Conservation (phyloP, 2,888 invertebrate species). For the Lobophora halterata region DNA sequence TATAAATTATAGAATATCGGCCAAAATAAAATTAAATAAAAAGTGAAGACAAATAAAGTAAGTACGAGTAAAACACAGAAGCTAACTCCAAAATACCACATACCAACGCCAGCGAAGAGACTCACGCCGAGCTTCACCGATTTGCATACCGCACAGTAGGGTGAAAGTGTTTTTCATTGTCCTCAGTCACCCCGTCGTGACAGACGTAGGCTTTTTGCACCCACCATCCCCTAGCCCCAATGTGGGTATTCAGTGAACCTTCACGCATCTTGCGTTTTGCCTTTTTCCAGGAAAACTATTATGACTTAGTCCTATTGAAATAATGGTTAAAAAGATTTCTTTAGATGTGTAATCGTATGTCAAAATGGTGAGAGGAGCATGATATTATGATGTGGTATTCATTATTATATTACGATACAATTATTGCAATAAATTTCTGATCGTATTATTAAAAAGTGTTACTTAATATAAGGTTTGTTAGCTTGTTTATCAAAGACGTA, state of each 20-base stretch:
- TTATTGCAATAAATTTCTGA: too few species aligned
- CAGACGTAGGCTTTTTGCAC: conserved; percentile 58
- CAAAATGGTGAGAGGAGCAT: conserved; percentile 1
- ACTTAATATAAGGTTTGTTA: too few species aligned
- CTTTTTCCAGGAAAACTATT: conserved; percentile 35
- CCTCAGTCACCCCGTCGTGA: conserved; percentile 51
- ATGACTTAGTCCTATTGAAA: conserved; percentile 20
- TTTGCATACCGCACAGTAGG: conserved; percentile 63
- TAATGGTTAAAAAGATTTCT: conserved; percentile 7
- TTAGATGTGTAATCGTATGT: conserved; percentile 9
- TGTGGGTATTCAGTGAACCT: conserved; percentile 28
- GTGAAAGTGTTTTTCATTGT: conserved; percentile 74
- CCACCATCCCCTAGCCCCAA: conserved; percentile 29
- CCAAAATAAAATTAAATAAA: too few species aligned
- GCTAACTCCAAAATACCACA: too few species aligned
- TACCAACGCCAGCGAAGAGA: neutral
- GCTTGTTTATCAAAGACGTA: too few species aligned
- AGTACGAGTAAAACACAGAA: too few species aligned
- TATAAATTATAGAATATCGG: too few species aligned
- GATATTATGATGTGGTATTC: too few species aligned
- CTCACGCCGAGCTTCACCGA: conserved; percentile 49
- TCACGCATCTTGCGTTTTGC: conserved; percentile 27
- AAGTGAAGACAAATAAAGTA: too few species aligned
- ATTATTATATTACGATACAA: too few species aligned
- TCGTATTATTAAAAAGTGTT: too few species aligned